A percentile compares a stretch with the other conserved stretches of the same genome.
These are phyloP conservation scores for Aptenodytes patagonicus DNA, from an alignment of 2,113 vertebrate species.

Conservation along the genomic window DNA sequence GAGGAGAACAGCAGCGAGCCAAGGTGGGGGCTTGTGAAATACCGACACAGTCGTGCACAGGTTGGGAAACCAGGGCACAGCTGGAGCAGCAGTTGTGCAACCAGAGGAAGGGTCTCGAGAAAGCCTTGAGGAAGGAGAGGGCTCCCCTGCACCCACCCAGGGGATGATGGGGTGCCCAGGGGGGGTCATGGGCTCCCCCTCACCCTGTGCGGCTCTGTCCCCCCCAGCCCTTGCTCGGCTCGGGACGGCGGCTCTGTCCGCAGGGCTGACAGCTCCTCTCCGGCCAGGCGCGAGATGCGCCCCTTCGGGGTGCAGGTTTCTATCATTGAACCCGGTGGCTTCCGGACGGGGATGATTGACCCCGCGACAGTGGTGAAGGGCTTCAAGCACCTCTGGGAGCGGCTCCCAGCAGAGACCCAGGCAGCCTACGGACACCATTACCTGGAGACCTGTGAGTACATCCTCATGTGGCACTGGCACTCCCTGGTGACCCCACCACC, in stretches of 20 bases:
- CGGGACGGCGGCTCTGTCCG: rapidly evolving
- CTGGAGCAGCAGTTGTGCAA: background rate
- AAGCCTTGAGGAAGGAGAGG: background rate
- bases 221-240: background rate
- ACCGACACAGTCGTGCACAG: rapidly evolving
- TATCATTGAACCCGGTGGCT: constrained; percentile 75
- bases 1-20: background rate
- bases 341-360: constrained; percentile 52
- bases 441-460: constrained; percentile 63
- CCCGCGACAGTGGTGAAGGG: rapidly evolving
- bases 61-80: background rate
- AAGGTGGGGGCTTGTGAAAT: background rate
- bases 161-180: rapidly evolving
- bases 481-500: rapidly evolving
- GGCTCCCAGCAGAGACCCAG: constrained; percentile 45
- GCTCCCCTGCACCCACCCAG: background rate
- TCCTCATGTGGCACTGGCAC: rapidly evolving
- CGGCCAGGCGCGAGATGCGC: constrained; percentile 68
- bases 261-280: background rate
- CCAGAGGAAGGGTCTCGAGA: rapidly evolving
- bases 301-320: constrained; percentile 76
- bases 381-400: constrained; percentile 51
- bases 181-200: rapidly evolving
- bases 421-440: constrained; percentile 70
- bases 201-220: rapidly evolving